Conservation (phyloP, 2,888 invertebrate species). For the Aquatica leii region DNA sequence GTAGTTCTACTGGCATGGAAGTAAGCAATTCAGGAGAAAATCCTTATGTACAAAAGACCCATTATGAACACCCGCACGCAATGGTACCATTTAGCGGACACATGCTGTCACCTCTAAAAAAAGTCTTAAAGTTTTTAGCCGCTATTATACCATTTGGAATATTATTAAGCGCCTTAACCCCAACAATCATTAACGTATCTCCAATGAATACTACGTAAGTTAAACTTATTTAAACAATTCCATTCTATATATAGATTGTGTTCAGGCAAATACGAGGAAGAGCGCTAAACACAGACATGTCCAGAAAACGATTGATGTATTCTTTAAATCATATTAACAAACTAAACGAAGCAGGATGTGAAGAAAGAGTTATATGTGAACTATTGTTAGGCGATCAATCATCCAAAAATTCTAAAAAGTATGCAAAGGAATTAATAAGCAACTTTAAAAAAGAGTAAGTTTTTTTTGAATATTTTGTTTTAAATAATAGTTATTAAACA, state of each 20-base stretch:
- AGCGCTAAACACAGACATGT: neutral
- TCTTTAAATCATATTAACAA: constrained; percentile 25
- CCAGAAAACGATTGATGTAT: constrained; percentile 16
- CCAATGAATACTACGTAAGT: constrained; percentile 56
- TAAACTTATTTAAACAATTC: neutral
- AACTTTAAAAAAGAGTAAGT: constrained; percentile 53
- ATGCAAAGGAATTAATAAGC: constrained; percentile 53
- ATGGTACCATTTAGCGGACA: neutral
- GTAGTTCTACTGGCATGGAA: neutral
- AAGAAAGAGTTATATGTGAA: constrained; percentile 55
- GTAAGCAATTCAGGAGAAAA: neutral
- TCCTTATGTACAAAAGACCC: constrained; percentile 17
- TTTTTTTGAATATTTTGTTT: no score
- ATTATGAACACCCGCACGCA: constrained; percentile 15
- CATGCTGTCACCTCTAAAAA: constrained; percentile 57
- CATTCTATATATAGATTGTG: neutral
- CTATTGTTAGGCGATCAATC: constrained; percentile 51
- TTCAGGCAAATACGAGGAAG: constrained; percentile 18
- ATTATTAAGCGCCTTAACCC: constrained; percentile 74
- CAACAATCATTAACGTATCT: constrained; percentile 69
- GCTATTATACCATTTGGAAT: constrained; percentile 76
- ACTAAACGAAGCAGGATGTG: constrained; percentile 46
- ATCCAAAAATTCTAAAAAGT: constrained; percentile 51
- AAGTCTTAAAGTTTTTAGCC: constrained; percentile 70
- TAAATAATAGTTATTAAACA: no score